Base-by-base conservation (phyloP, 2,888 invertebrate genomes). In the Pachliopta kotzebuea region DNA sequence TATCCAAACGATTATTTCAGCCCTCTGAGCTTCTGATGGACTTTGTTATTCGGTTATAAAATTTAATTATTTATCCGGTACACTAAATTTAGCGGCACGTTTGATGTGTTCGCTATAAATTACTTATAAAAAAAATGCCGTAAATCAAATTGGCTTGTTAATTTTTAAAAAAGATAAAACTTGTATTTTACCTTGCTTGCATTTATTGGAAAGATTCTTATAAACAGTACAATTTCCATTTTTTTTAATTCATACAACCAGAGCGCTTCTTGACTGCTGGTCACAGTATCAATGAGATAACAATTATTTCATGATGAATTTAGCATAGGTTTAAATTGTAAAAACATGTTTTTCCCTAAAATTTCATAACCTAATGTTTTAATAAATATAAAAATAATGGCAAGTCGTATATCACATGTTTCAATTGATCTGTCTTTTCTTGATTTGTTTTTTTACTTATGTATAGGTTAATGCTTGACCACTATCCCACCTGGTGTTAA, bases 41-140 rank as follows among this genome's bases (percentile, higher is more conserved):
- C 56, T 63, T 58, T 54, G 42, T 54, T 58, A 63, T 63, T 58
- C 31, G 21, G 9, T 37, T 52, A 50, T 24, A 29, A 62, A 52
- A 62, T 37, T 57, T 56, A 56, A 62, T 24, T 56, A 56, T 56
- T 60, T 26, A 55, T 45, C 52, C 56, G 31, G 42, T 45, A 52
- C 14, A n/a, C 45, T 45, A 45, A 45, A 45, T 45, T 45, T 45
- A 45, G 45, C 45, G 45, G 18, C 18, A 18, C 45, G 45, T 56
- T 64, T 52, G 56, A 64, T 64, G 37, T 64, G 8, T n/a, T 59
- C 20, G 45, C 18, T 21, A 60, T 65, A 65, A 65, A 57, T 56
- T 60, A 45, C 24, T 56, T 52, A 56, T 60, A 42, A 24, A 59
- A 29, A 62, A 42, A 26, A n/a, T 62, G 56, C 55, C 49, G 61